phyloP scores from a whole-genome alignment of 2,888 invertebrate genomes.

The Thumatha senex region DNA sequence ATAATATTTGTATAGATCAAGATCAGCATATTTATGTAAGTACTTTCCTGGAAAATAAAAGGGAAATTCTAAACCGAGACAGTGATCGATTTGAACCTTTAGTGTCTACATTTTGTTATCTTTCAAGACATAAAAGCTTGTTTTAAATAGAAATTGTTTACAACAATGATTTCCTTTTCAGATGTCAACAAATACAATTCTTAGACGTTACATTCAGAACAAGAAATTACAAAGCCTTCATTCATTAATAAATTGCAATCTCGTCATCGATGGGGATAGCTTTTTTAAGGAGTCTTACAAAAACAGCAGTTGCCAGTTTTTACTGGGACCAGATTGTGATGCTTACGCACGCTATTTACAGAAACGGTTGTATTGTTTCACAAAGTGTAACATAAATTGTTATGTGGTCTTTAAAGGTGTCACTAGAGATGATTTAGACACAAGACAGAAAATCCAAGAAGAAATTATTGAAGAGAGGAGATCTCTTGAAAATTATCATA shows the following conservation, averaged over 20 bases:
- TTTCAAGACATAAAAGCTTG: too few species aligned
- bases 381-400: constrained; percentile 14
- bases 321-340: constrained; percentile 32
- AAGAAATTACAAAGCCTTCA: constrained; percentile 8
- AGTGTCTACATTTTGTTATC: too few species aligned
- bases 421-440: constrained; percentile 3
- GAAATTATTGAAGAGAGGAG: constrained; percentile 6
- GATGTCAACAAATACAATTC: constrained; percentile 15
- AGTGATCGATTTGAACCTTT: too few species aligned
- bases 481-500: not conserved
- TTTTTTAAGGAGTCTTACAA: constrained; percentile 33
- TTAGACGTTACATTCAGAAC: constrained; percentile 21
- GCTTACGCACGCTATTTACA: constrained; percentile 20
- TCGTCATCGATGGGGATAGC: constrained; percentile 28
- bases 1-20: too few species aligned
- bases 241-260: constrained; percentile 12
- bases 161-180: constrained; percentile 8
- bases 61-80: too few species aligned
- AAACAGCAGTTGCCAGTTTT: constrained; percentile 34
- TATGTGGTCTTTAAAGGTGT: constrained; percentile 29
- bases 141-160: too few species aligned
- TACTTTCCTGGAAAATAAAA: too few species aligned
- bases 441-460: constrained; percentile 17
- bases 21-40: too few species aligned
- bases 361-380: constrained; percentile 10